Evolutionary conservation across 2,797 vertebrate species (phyloP), one percentile per base, ranked within the genome.

Genomic region (Chrysocyon brachyurus): DNA sequence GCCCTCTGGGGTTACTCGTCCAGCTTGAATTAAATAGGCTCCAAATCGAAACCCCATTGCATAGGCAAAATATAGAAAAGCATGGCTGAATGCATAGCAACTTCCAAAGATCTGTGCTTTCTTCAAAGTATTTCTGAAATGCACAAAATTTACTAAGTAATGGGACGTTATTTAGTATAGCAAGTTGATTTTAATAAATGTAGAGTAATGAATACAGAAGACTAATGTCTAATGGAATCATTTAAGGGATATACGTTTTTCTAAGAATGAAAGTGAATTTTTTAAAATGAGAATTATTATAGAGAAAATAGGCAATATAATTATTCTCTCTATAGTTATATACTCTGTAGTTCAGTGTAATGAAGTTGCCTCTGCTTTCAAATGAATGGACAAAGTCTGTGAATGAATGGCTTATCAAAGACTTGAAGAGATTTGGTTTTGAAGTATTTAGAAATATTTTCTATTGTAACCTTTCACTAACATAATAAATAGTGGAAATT

Each of bases 1-100:
- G 92, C 96, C 95, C 59, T 98, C 98, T 63, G 97, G 56, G 88
- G 97, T 97, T 97, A 98, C 98, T 91, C 93, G 95, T 87, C 98
- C 97, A 95, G 83, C 70, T 97, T 94, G 95, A 98, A 98, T 97
- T 98, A 98, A 82, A 96, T 97, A 98, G 36, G 84, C 56, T 24
- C 96, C 98, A 95, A 98, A 98, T 6, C 15, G 72, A 79, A 98
- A 98, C 59, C 85, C 61, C 22, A 92, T 90, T 52, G 92, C 97
- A 57, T 66, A 94, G 63, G 85, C 52, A 7, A 98, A 98, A 97
- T 97, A 90, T n/a, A 98, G 87, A 97, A 98, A 98, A 85, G 98
- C 97, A 31, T 98, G 95, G 87, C 88, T 91, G 93, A 99, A 97
- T 66, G 94, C 88, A 54, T 98, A 98, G 21, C 70, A 98, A 75